Percentiles rank a stretch among this genome's conserved stretches.
phyloP scores from a whole-genome alignment of 2,888 invertebrate species.

The Euplexia lucipara region DNA sequence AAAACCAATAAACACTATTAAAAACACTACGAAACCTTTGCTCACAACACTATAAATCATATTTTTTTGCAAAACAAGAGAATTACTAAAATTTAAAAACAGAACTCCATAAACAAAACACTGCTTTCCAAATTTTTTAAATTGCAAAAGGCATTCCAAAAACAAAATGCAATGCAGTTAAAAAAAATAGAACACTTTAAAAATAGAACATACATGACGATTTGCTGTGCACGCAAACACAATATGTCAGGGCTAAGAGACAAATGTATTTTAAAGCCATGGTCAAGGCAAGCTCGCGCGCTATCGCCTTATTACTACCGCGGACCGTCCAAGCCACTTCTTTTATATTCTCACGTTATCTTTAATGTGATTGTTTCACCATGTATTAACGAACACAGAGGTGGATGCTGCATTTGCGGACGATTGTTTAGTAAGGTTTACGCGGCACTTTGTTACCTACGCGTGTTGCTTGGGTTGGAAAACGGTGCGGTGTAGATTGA shows the following conservation, averaged over 20 bases:
- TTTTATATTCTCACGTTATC: slow-evolving; percentile 81
- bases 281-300: slow-evolving; percentile 82
- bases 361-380: slow-evolving; percentile 64
- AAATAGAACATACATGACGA: slow-evolving; percentile 80
- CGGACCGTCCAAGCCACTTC: slow-evolving; percentile 71
- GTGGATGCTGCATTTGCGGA: slow-evolving; percentile 39
- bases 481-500: slow-evolving; percentile 31
- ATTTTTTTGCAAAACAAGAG: background rate
- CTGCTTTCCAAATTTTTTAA: background rate
- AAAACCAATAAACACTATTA: background rate
- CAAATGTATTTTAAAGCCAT: slow-evolving; percentile 84
- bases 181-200: slow-evolving; percentile 39
- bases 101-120: slow-evolving; percentile 29
- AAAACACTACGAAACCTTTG: slow-evolving; percentile 9
- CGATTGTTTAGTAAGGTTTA: slow-evolving; percentile 33
- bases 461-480: slow-evolving; percentile 43
- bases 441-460: slow-evolving; percentile 34
- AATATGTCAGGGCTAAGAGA: slow-evolving; percentile 78
- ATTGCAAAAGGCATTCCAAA: background rate
- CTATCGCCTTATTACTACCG: slow-evolving; percentile 78
- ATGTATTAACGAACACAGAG: slow-evolving; percentile 50
- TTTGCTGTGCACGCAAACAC: slow-evolving; percentile 81
- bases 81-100: slow-evolving; percentile 18
- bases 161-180: slow-evolving; percentile 20
- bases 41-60: slow-evolving; percentile 22